Evolutionary conservation across 2,797 vertebrate genomes (phyloP).

Genomic region (Tangara arthus): DNA sequence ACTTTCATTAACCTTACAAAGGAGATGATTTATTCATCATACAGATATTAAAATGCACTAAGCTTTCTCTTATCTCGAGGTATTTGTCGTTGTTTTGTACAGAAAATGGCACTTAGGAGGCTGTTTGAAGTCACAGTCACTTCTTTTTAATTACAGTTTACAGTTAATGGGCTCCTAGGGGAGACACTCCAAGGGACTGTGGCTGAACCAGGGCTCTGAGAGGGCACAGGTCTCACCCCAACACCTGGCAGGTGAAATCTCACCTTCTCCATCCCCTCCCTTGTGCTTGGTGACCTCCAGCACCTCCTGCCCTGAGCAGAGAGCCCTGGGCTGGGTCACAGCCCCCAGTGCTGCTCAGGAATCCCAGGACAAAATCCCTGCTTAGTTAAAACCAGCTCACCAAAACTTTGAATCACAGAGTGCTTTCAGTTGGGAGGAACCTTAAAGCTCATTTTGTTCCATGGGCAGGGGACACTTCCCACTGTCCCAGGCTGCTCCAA

Average conservation of each 20-base stretch:
- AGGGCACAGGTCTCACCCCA: not conserved
- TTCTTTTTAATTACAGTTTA: not conserved
- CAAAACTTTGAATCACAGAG: not conserved
- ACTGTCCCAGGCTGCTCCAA: not conserved
- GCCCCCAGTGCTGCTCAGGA: not conserved
- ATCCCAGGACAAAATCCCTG: not conserved
- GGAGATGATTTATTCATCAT: slow-evolving; percentile 35
- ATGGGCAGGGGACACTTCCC: not conserved
- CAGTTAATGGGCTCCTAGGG: not conserved
- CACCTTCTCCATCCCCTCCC: not conserved
- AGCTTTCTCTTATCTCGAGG: not conserved
- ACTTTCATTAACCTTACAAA: not conserved
- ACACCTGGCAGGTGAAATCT: not conserved
- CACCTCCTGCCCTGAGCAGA: not conserved
- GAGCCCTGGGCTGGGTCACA: not conserved
- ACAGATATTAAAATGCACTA: slow-evolving; percentile 23
- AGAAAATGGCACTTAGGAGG: slow-evolving; percentile 7
- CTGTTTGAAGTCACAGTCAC: not conserved
- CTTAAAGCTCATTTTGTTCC: not conserved
- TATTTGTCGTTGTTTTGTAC: slow-evolving; percentile 16
- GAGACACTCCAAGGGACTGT: not conserved
- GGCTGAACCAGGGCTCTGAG: not conserved
- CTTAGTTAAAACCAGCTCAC: not conserved
- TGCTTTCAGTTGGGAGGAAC: not conserved
- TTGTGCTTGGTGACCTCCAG: not conserved